Evolutionary conservation across 2,797 vertebrate species (phyloP).

Genomic region (Adelosebastes latens): DNA sequence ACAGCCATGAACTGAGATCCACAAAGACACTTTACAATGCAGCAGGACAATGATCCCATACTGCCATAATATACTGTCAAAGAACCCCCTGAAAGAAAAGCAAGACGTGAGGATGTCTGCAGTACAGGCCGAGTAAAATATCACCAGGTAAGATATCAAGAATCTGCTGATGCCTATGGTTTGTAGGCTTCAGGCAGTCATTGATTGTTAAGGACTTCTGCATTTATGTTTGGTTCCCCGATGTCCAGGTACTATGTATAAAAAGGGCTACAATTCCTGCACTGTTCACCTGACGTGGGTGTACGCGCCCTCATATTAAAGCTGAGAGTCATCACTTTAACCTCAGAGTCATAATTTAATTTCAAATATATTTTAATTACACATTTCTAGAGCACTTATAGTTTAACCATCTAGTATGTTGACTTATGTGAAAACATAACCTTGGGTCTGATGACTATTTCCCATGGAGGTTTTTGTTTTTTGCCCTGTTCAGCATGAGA

Average conservation of each 20-base stretch:
- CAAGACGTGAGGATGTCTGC: neutral
- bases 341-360: neutral
- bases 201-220: neutral
- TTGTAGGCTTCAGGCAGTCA: neutral
- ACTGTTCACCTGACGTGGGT: neutral
- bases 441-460: neutral
- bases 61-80: neutral
- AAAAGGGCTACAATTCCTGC: neutral
- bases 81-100: neutral
- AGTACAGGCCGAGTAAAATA: neutral
- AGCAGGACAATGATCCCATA: neutral
- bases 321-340: neutral
- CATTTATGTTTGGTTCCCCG: neutral
- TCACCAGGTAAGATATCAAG: neutral
- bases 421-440: neutral
- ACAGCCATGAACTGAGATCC: no score
- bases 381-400: neutral
- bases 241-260: neutral
- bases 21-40: neutral
- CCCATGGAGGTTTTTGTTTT: neutral
- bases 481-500: neutral
- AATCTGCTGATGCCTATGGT: neutral
- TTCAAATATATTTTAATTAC: neutral
- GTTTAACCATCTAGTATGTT: neutral
- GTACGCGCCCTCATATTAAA: neutral